These are phyloP conservation scores for Drosophila ogumai DNA, from an alignment of 1,140 invertebrate species.

Conservation along the genomic window DNA sequence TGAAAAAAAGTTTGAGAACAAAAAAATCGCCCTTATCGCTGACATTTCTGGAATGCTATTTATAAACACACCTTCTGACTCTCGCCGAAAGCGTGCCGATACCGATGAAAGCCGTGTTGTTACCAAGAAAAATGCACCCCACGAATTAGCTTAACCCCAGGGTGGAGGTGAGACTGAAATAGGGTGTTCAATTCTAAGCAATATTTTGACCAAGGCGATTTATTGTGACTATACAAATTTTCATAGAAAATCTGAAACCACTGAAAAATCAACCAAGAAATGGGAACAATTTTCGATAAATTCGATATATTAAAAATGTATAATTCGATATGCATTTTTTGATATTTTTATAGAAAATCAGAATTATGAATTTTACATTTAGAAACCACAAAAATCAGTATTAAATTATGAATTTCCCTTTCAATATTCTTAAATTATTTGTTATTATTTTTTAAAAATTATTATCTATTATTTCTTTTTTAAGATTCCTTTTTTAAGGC, in stretches of 20 bases:
- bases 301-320: too few species aligned
- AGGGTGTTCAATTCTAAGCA: not conserved
- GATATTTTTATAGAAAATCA: too few species aligned
- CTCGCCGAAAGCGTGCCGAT: not conserved
- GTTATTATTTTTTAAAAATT: too few species aligned
- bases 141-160: not conserved
- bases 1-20: not conserved
- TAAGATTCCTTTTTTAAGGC: too few species aligned
- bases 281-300: too few species aligned
- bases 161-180: not conserved
- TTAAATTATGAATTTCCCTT: not conserved
- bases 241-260: too few species aligned
- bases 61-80: slow-evolving; percentile 7
- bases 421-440: not conserved
- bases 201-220: too few species aligned
- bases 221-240: too few species aligned
- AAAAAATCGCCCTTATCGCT: slow-evolving; percentile 1
- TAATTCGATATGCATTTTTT: too few species aligned
- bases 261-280: too few species aligned
- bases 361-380: not conserved
- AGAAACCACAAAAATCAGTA: too few species aligned
- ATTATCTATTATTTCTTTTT: too few species aligned
- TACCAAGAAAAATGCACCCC: slow-evolving; percentile 1
- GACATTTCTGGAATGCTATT: slow-evolving; percentile 1
- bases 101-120: not conserved